These are phyloP conservation scores for Fukomys damarensis DNA, from an alignment of 2,113 vertebrate genomes.

Conservation along the genomic window DNA sequence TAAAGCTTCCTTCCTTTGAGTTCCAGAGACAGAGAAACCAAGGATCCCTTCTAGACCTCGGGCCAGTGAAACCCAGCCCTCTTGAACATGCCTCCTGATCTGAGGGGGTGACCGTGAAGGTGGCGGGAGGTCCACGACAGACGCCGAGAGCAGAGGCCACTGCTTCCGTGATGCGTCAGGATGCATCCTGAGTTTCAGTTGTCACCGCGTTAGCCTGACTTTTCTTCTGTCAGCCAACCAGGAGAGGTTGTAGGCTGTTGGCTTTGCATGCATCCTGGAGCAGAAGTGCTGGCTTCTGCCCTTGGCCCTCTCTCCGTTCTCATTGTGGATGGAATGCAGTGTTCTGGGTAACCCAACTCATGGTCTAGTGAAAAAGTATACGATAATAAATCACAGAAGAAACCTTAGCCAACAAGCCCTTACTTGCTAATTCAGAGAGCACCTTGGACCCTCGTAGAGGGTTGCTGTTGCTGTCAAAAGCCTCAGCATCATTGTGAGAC, in stretches of 20 bases:
- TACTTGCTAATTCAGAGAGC: background rate
- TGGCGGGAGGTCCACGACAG: background rate
- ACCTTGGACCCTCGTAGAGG: background rate
- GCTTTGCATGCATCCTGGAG: background rate
- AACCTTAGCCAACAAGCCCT: background rate
- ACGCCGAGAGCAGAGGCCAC: too few relatives aligned
- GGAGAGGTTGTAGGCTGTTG: background rate
- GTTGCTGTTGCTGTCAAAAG: background rate
- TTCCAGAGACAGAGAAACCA: background rate
- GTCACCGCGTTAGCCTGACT: background rate
- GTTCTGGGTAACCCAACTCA: background rate
- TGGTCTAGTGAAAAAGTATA: background rate
- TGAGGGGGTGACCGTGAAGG: too few relatives aligned
- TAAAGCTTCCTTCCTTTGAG: background rate
- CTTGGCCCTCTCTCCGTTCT: background rate
- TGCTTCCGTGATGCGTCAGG: background rate
- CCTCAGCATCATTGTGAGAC: background rate
- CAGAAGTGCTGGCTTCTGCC: background rate
- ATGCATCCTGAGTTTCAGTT: background rate
- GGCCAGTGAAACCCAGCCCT: background rate
- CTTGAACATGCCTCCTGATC: background rate
- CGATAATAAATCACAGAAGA: background rate
- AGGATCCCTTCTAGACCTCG: background rate
- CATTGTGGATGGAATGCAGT: background rate
- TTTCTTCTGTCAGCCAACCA: background rate